Conservation (phyloP, 2,888 invertebrate genomes). For the Lithophane semibrunnea region DNA sequence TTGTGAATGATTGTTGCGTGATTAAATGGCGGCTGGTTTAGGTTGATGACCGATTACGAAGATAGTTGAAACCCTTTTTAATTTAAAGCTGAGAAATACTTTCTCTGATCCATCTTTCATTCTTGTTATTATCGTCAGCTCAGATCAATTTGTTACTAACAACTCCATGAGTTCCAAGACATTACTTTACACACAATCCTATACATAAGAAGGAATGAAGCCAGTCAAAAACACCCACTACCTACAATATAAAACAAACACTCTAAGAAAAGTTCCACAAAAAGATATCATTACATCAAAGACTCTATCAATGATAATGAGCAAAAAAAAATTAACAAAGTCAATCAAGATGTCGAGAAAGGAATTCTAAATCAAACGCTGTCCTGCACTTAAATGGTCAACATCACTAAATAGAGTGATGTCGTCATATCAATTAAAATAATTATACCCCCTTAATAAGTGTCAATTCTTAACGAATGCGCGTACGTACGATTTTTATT, state of each 20-base stretch:
- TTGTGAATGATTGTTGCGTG: constrained; percentile 57
- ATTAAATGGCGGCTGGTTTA: constrained; percentile 54
- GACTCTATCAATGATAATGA: constrained; percentile 67
- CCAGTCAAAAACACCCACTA: constrained; percentile 25
- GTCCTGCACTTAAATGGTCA: constrained; percentile 81
- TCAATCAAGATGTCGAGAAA: constrained; percentile 72
- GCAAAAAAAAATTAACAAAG: constrained; percentile 66
- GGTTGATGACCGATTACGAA: constrained; percentile 53
- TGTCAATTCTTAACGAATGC: constrained; percentile 91
- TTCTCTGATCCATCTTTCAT: background rate
- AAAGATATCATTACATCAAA: constrained; percentile 65
- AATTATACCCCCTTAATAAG: constrained; percentile 90
- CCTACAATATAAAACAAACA: constrained; percentile 51
- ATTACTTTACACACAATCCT: background rate
- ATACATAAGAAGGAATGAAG: background rate
- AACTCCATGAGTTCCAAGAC: background rate
- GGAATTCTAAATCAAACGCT: constrained; percentile 86
- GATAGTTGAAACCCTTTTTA: constrained; percentile 39
- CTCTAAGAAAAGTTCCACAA: constrained; percentile 43
- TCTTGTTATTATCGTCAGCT: background rate
- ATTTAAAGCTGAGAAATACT: constrained; percentile 24
- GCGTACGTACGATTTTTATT: constrained; percentile 90
- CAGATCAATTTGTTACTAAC: background rate
- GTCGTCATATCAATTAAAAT: constrained; percentile 90
- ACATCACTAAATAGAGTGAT: constrained; percentile 86